Evolutionary conservation across 2,888 invertebrate species (phyloP), one percentile per base, ranked within the genome.

Genomic region (Callyntrura guangdongensis): DNA sequence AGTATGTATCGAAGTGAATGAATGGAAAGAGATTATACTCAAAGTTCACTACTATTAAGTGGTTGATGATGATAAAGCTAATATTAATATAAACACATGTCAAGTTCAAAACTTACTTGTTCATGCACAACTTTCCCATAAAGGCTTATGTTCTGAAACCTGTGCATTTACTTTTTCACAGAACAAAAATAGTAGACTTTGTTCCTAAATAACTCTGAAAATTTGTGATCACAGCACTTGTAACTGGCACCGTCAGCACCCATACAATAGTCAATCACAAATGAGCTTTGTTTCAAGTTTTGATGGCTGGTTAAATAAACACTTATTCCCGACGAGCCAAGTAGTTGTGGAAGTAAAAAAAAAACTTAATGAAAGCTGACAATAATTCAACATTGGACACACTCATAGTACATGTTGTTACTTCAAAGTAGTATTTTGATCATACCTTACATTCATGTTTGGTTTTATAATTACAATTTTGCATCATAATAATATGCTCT

Each of bases 21-120:
- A 61, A 88, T 88, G 88, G 69, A 72, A 81, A 69, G 27, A 36
- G 56, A n/a, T 74, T 85, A 67, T 61, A 67, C 79, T 69, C 56
- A 88, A 87, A 88, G 81, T 88, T 88, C 88, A 87, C 82, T 56
- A 17, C 25, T 82, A 22, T 36, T 49, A 67, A 81, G 49, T 69
- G 45, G 20, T 27, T 25, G 88, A 81, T 25, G 53, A 53, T 25
- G 88, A 81, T 25, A 72, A 53, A 56, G 0, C 47, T 17, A n/a
- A n/a, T n/a, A n/a, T n/a, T n/a, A n/a, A 61, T 14, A 82, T 45
- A 17, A 17, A 64, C 59, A 45, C 25, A 86, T 79, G 72, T 82
- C 88, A 88, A 82, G 88, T 72, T 88, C 82, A 88, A 47, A 86
- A 64, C 47, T 47, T 27, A 59, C 22, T 72, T 56, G 36, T 69